These are phyloP conservation scores for Heliconius ethilla DNA, from an alignment of 2,888 invertebrate genomes.

Conservation along the genomic window DNA sequence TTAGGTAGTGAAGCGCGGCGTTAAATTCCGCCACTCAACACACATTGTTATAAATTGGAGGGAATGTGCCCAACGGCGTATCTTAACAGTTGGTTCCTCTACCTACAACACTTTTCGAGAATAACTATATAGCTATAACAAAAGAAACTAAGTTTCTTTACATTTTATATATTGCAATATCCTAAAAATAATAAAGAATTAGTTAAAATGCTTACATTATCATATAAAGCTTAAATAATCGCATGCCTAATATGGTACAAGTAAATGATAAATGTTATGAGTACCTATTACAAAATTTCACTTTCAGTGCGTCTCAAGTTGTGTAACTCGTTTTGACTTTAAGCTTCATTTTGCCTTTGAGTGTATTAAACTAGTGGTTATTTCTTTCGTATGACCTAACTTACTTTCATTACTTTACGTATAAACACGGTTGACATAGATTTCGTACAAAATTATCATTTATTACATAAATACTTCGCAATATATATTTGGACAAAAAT, in stretches of 20 bases:
- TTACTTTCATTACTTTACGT: slow-evolving; percentile 10
- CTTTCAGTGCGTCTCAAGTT: slow-evolving; percentile 11
- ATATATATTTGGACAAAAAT: neutral
- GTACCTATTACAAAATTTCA: slow-evolving; percentile 6
- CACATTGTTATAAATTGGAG: neutral
- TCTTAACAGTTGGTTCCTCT: neutral
- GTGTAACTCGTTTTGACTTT: slow-evolving; percentile 15
- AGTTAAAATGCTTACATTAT: neutral
- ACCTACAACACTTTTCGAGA: neutral
- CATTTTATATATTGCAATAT: too few species aligned
- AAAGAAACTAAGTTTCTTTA: too few species aligned
- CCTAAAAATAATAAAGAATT: neutral
- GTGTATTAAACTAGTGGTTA: neutral
- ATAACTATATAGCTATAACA: too few species aligned
- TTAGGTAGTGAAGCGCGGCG: too few species aligned
- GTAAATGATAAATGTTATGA: slow-evolving; percentile 5
- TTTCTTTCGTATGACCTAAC: slow-evolving; percentile 22
- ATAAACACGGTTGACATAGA: slow-evolving; percentile 9
- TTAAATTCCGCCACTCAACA: neutral
- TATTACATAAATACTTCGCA: slow-evolving; percentile 8
- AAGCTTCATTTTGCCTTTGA: neutral
- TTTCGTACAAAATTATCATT: slow-evolving; percentile 14
- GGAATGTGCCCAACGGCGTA: neutral
- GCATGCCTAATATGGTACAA: neutral
- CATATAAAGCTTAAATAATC: neutral